Percentiles rank a stretch among this genome's conserved stretches.
Conservation (phyloP, 2,888 invertebrate species). For the Ornithoptera priamus region DNA sequence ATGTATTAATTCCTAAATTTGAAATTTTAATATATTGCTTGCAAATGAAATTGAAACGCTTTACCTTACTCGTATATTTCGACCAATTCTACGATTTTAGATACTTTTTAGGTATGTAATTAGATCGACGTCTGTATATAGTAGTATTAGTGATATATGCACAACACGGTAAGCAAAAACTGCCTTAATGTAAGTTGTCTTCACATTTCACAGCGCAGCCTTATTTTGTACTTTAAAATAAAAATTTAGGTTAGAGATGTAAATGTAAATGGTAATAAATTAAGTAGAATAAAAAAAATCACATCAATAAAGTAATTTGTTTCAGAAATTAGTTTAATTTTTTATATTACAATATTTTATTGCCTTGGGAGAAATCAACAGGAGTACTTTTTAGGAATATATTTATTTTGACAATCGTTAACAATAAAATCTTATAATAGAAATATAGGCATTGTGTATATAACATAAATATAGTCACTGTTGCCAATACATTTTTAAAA, state of each 20-base stretch:
- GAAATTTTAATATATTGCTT: conserved; percentile 40
- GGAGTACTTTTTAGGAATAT: no score
- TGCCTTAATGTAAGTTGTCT: conserved; percentile 72
- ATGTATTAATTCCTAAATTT: conserved; percentile 13
- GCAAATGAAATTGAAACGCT: conserved; percentile 56
- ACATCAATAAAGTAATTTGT: conserved; percentile 50
- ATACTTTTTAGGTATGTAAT: conserved; percentile 40
- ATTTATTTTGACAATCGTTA: no score
- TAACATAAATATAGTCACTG: no score
- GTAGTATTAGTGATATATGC: conserved; percentile 46
- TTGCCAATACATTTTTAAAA: no score
- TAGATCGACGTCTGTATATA: conserved; percentile 53
- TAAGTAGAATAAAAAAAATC: conserved; percentile 47
- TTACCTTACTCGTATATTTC: conserved; percentile 59
- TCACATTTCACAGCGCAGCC: conserved; percentile 76
- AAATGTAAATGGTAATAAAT: conserved; percentile 29
- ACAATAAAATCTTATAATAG: no score
- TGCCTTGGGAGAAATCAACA: no score
- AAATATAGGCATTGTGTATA: no score
- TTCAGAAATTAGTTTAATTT: conserved; percentile 28
- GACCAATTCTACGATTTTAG: conserved; percentile 58
- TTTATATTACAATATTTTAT: no score
- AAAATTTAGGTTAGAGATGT: conserved; percentile 39
- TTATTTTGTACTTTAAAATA: conserved; percentile 74
- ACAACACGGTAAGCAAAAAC: conserved; percentile 70